Conservation (phyloP, 2,113 vertebrate species). For the Bubo bubo region DNA sequence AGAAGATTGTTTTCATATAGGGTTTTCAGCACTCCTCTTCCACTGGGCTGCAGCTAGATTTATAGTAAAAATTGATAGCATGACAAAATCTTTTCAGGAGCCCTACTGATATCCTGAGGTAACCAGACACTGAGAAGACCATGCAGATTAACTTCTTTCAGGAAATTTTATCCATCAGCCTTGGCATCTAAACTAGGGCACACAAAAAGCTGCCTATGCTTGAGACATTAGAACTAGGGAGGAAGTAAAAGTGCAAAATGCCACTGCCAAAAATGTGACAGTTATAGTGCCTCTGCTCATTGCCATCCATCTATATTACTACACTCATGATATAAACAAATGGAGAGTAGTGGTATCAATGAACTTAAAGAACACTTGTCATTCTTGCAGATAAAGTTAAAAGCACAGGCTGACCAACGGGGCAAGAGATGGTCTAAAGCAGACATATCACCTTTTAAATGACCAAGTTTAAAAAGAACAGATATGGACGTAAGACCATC, state of each 20-base stretch:
- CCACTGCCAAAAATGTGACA: background rate
- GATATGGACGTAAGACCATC: background rate
- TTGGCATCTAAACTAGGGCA: background rate
- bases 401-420: background rate
- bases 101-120: background rate
- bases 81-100: background rate
- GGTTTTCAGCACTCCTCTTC: background rate
- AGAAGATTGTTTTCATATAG: background rate
- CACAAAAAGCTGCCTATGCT: background rate
- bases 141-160: background rate
- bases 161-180: constrained; percentile 1
- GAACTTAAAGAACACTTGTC: background rate
- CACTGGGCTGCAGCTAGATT: background rate
- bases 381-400: background rate
- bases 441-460: background rate
- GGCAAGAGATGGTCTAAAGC: background rate
- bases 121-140: constrained; percentile 15
- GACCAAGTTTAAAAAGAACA: background rate
- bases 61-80: background rate
- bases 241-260: background rate
- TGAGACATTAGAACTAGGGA: background rate
- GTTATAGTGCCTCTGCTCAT: background rate
- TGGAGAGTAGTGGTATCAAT: background rate
- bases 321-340: background rate
- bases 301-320: background rate